Base-by-base conservation (phyloP, 2,797 vertebrate species). In the Champsocephalus esox region DNA sequence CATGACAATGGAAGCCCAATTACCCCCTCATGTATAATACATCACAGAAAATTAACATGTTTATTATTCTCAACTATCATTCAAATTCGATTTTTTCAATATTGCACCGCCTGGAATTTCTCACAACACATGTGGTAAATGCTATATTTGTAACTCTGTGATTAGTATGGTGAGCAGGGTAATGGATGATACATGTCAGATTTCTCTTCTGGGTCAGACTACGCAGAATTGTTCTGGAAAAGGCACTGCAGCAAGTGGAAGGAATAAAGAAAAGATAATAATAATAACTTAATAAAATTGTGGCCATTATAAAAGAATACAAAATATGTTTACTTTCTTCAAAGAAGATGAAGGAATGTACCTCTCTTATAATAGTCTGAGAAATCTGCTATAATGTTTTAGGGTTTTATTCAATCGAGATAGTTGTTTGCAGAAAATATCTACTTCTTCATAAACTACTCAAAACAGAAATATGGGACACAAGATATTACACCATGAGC, bases 1-100 rank as follows among this genome's bases (percentile, higher is more conserved):
- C 56, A 65, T 72, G 73, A 83, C 52, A 71, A 21, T 51, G 55
- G 59, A 72, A 70, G 48, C 59, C 76, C 50, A 82, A 79, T 88
- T 84, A 84, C 24, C 51, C 28, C 12, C 4, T 3, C 38, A n/a
- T 80, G 72, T 51, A 87, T 72, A 50, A 70, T 77, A 60, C 58
- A 82, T 58, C 41, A 49, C 46, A 49, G 41, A 76, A 75, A 71
- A 74, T 80, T 72, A 83, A 51, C 24, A 63, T 21, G 12, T 77
- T 81, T 49, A 70, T 73, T 66, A 70, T 69, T 38, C 44, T 64
- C 49, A 60, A 13, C 44, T 68, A 66, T 17, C 4, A n/a, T 34
- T 34, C 48, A 9, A 52, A 75, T 57, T 58, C 1, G 12, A 73
- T 73, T 77, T 38, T 38, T 77, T 60, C 44, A 61, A 32, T 14